Base-by-base conservation (phyloP, 2,113 vertebrate species). In the Pongo pygmaeus region DNA sequence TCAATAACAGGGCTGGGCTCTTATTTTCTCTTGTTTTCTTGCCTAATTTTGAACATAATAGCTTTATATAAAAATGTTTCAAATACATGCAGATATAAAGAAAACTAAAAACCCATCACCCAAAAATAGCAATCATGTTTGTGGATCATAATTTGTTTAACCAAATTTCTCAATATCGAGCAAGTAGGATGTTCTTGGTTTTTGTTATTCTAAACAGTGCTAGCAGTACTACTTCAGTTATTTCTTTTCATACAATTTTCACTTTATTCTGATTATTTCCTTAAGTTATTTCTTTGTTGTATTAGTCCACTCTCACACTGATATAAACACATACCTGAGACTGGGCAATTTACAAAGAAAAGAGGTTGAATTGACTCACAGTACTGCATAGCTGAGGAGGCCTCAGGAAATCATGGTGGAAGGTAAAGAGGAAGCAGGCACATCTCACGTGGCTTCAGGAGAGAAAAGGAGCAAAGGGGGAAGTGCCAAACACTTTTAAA, bases 241-340 rank as follows among this genome's bases (percentile, higher is more conserved):
- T 43, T 57, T 55, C 14, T 55, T 0, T 6, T 3, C 5, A 0
- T 16, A 17, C 5, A 18, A 22, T 43, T 25, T 48, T 50, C 30
- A 8, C 40, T 40, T 22, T 40, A 17, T 11, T 30, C 52, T 9
- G 3, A 14, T 72, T 6, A 5, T 46, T 23, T 74, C 81, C 69
- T 16, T 25, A 0, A 12, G 8, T 23, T 17, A 20, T 27, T 13
- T 22, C 25, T 12, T 64, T 30, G 12, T 64, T 30, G 61, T 64
- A 32, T 64, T 64, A 32, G 61, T 30, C 61, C 30, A 6, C 27
- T 64, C 27, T 64, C 61, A 64, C 27, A 64, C 12, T 64, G 27
- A 27, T 64, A 13, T 14, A 64, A 64, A 64, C 27, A 64, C 61
- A 64, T 64, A 30, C 27, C 27, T 64, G 61, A 64, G 27, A 14